Percentiles rank a stretch among this genome's conserved stretches.
Conservation (phyloP, 30 jellyfish, hydroid and myxozoan genomes). For the Euphysa ruthae region DNA sequence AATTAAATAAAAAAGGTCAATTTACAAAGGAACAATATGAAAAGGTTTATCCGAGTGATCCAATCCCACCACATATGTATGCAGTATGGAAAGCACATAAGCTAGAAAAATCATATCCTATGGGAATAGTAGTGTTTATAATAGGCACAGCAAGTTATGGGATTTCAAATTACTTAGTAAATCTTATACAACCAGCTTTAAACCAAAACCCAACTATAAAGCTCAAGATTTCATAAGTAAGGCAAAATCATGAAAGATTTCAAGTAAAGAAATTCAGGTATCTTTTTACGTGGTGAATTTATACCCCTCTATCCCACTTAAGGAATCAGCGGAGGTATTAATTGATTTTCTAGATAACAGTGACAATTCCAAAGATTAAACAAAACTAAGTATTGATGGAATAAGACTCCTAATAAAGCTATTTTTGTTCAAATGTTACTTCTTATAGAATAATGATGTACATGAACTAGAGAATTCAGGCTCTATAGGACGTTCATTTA, state of each 20-base stretch:
- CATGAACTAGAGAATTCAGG: constrained; percentile 2
- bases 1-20: no score
- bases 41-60: no score
- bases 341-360: neutral
- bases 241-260: neutral
- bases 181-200: no score
- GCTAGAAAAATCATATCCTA: no score
- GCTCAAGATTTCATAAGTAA: neutral
- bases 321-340: neutral
- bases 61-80: no score
- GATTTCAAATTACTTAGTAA: no score
- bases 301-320: neutral
- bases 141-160: no score
- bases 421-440: neutral
- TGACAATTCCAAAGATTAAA: neutral
- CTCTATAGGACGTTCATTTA: neutral
- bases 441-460: neutral
- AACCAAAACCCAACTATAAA: neutral
- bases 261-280: neutral
- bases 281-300: neutral
- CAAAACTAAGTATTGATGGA: neutral
- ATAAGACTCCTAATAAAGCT: constrained; percentile 4
- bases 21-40: no score
- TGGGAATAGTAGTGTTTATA: no score
- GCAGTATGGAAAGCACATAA: no score